phyloP scores from a whole-genome alignment of 2,888 invertebrate species.

The Harpalus rufipes region DNA sequence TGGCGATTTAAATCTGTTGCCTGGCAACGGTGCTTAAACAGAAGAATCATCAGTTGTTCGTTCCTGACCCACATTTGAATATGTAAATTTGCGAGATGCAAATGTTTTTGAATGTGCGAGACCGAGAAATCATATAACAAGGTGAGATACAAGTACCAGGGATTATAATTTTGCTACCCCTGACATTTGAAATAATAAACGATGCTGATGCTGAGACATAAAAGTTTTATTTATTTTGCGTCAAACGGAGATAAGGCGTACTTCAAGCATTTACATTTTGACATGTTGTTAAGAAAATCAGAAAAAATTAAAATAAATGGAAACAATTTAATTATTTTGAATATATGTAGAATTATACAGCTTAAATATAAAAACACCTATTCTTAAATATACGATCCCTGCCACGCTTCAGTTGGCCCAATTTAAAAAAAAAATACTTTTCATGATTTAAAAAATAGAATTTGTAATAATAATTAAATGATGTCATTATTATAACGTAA shows the following conservation, averaged over 20 bases:
- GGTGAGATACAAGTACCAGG: conserved; percentile 6
- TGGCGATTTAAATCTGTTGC: conserved; percentile 36
- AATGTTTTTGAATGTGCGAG: conserved; percentile 55
- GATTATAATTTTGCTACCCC: not conserved
- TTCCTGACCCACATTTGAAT: conserved; percentile 56
- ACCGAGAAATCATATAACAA: conserved; percentile 24
- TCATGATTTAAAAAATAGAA: too few relatives aligned
- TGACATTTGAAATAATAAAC: not conserved
- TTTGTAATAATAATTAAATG: too few relatives aligned
- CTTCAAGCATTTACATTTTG: not conserved
- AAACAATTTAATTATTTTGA: too few relatives aligned
- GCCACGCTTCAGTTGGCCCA: too few relatives aligned
- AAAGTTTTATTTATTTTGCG: not conserved
- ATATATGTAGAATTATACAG: too few relatives aligned
- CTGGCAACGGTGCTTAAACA: conserved; percentile 24
- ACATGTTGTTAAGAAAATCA: too few relatives aligned
- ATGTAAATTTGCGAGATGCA: conserved; percentile 63
- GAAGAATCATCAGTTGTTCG: conserved; percentile 34
- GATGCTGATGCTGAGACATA: not conserved
- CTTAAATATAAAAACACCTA: too few relatives aligned
- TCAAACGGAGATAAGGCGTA: not conserved
- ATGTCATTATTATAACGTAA: too few relatives aligned
- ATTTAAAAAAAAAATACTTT: too few relatives aligned
- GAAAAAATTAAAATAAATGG: too few relatives aligned
- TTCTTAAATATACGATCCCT: too few relatives aligned